These are phyloP conservation scores for Plodia interpunctella DNA, from an alignment of 1,140 invertebrate genomes.

Conservation along the genomic window DNA sequence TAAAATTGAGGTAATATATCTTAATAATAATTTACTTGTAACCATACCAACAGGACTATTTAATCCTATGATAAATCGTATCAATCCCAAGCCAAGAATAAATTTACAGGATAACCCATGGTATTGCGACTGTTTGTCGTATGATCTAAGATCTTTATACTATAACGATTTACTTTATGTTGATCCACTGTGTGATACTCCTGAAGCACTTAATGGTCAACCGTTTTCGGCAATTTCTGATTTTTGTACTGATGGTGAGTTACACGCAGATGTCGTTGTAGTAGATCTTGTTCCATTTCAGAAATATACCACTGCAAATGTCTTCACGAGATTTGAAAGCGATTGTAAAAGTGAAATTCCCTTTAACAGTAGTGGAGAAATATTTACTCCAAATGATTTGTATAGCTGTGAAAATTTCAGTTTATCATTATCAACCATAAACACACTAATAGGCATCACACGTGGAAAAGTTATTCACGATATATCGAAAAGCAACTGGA, in stretches of 20 bases:
- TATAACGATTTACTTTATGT: slow-evolving; percentile 32
- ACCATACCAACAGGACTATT: slow-evolving; percentile 47
- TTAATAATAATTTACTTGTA: slow-evolving; percentile 53
- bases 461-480: neutral
- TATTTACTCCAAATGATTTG: neutral
- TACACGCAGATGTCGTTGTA: slow-evolving; percentile 5
- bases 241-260: slow-evolving; percentile 27
- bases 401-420: neutral
- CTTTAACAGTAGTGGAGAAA: neutral
- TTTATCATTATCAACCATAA: neutral
- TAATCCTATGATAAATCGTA: slow-evolving; percentile 26
- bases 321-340: neutral
- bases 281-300: neutral
- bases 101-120: slow-evolving; percentile 53
- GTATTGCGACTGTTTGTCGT: slow-evolving; percentile 45
- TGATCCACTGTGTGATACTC: slow-evolving; percentile 44
- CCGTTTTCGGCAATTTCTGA: slow-evolving; percentile 43
- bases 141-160: slow-evolving; percentile 36
- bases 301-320: neutral
- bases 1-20: slow-evolving; percentile 45
- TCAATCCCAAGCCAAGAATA: slow-evolving; percentile 33
- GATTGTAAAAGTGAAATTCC: slow-evolving; percentile 9
- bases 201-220: slow-evolving; percentile 30
- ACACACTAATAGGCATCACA: neutral
- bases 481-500: slow-evolving; percentile 29